Evolutionary conservation across 2,113 vertebrate species (phyloP).

Genomic region (Capreolus pygargus): DNA sequence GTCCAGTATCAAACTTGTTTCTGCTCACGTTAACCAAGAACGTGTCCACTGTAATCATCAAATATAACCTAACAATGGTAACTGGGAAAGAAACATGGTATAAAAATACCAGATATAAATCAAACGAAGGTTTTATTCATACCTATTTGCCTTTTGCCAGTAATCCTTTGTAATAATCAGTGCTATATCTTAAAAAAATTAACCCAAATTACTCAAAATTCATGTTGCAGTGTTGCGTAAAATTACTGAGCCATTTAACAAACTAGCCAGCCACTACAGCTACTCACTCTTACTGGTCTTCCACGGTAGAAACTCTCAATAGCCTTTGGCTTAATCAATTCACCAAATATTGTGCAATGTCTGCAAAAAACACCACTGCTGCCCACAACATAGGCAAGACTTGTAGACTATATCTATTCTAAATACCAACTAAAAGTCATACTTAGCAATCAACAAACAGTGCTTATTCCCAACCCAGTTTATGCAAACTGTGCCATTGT

Average conservation of each 20-base stretch:
- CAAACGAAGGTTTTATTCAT: background rate
- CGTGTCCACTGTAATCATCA: background rate
- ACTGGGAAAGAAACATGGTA: background rate
- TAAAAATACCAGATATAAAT: background rate
- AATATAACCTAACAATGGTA: background rate
- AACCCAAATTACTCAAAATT: slow-evolving; percentile 25
- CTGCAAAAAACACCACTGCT: background rate
- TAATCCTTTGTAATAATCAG: background rate
- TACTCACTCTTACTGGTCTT: background rate
- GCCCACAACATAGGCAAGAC: background rate
- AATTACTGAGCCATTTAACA: background rate
- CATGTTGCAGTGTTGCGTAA: background rate
- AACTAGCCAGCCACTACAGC: background rate
- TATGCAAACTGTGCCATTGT: background rate
- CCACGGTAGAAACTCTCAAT: background rate
- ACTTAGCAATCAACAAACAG: background rate
- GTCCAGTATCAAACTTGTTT: background rate
- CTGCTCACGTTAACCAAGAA: background rate
- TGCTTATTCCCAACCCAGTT: background rate
- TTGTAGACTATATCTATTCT: background rate
- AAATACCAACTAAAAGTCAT: background rate
- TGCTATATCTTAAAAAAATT: background rate
- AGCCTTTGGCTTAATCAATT: background rate
- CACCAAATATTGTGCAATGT: background rate
- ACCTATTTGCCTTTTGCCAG: background rate